Base-by-base conservation (phyloP, 2,113 vertebrate genomes). In the Chelonoidis abingdonii region DNA sequence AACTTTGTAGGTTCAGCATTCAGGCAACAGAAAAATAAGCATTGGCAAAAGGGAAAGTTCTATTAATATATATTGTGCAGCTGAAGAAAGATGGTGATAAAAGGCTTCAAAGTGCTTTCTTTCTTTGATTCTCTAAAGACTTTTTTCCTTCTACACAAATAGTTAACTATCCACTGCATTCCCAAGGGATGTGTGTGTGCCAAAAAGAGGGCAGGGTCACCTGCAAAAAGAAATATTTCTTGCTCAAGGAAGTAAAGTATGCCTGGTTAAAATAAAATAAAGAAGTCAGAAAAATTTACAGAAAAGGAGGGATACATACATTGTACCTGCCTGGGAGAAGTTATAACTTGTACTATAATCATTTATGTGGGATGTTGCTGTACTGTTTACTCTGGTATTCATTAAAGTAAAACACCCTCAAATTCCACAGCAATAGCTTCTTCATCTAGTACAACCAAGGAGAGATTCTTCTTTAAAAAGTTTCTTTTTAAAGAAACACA, bases 261-360 rank as follows among this genome's bases (percentile, higher is more conserved):
- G 21, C 80, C 3, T 52, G 80, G 50, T 80, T 94, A 85, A 94
- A 97, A 65, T 83, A 92, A 95, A 97, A 89, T 31, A 89, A 80
- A 93, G 41, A 89, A 96, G 93, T 83, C 38, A 62, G 90, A 92
- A 94, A 92, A 96, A 86, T 80, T 94, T 83, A 24, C 3, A 4
- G 57, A 95, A 81, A 80, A 69, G 90, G 88, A 85, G 35, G 47
- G 88, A 44, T 83, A 50, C 90, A 62, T 93, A 86, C 47, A 92
- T 79, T 52, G 86, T 88, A 94, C 89, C 69, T 95, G 78, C 94
- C 11, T 79, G 81, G 93, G 91, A 96, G 80, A 35, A 89, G 93
- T 98, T 90, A 79, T 80, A 84, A 97, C 88, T 94, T 97, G 87
- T 95, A 90, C 83, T 96, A 19, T 88, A 86, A 93, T 96, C 72